Evolutionary conservation across 2,113 vertebrate genomes (phyloP).

Genomic region (Pseudonaja textilis): DNA sequence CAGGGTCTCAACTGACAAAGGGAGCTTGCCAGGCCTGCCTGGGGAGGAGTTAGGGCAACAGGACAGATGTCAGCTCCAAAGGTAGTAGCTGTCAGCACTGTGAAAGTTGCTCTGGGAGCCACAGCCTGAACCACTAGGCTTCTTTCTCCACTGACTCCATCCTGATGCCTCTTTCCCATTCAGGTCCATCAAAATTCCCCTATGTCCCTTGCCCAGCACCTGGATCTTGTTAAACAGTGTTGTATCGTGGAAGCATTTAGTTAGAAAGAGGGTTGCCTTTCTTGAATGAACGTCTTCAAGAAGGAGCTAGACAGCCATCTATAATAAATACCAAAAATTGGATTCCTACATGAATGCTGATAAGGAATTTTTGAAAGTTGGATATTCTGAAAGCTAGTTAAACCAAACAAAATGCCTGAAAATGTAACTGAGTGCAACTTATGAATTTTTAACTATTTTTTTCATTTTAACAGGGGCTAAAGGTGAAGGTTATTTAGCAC

Average conservation of each 20-base stretch:
- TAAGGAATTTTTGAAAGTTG: neutral
- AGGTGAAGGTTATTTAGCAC: neutral
- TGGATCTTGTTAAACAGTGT: neutral
- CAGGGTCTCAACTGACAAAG: neutral
- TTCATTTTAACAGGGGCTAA: neutral
- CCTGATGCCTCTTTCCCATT: neutral
- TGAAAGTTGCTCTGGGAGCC: neutral
- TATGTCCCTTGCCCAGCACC: neutral
- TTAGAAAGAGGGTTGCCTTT: neutral
- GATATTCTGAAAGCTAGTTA: neutral
- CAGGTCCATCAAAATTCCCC: neutral
- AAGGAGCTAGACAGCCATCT: neutral
- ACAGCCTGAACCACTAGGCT: neutral
- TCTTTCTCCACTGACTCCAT: neutral
- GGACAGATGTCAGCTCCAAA: too few relatives aligned
- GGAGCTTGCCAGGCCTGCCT: neutral
- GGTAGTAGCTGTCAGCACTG: neutral
- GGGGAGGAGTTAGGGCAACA: neutral
- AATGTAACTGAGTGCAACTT: neutral
- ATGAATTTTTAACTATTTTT: neutral
- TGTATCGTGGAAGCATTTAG: neutral
- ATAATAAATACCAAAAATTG: neutral
- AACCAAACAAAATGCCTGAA: neutral
- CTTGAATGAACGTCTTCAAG: neutral
- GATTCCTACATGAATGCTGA: neutral